A percentile compares a stretch with the other conserved stretches of the same genome.
These are phyloP conservation scores for Heteronetta atricapilla DNA, from an alignment of 2,113 vertebrate genomes.

Conservation along the genomic window DNA sequence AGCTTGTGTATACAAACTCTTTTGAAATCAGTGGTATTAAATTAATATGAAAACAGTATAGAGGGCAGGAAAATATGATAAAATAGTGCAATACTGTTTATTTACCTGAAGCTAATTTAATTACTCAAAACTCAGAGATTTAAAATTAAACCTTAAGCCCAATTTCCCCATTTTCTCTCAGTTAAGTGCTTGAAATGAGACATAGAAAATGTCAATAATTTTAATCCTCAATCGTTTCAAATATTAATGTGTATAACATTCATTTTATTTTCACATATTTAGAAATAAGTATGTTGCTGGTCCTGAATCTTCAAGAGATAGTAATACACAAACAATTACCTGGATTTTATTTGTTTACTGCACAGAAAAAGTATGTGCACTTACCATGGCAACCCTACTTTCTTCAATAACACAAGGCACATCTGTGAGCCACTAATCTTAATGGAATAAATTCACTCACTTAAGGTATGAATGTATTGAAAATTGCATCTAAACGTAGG, in stretches of 20 bases:
- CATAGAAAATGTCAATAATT: neutral
- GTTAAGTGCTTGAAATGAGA: neutral
- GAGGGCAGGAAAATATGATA: neutral
- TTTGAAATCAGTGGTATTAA: neutral
- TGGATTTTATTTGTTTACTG: constrained; percentile 2
- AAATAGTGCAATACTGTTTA: neutral
- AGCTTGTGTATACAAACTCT: neutral
- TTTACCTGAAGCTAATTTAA: neutral
- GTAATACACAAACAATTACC: neutral
- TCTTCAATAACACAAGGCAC: neutral
- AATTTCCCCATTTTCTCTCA: neutral
- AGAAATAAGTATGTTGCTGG: neutral
- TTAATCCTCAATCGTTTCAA: neutral
- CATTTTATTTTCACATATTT: neutral
- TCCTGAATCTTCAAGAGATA: neutral
- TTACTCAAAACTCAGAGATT: neutral
- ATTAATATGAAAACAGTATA: neutral
- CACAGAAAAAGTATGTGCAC: constrained; percentile 5
- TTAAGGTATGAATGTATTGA: neutral
- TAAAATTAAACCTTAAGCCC: neutral
- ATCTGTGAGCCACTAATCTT: neutral
- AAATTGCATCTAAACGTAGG: neutral
- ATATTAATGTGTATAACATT: neutral
- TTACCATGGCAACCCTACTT: constrained; percentile 42
- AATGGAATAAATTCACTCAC: constrained; percentile 29